A percentile compares a stretch with the other conserved stretches of the same genome.
Evolutionary conservation across 2,888 invertebrate species (phyloP).

Genomic region (Acleris laterana): DNA sequence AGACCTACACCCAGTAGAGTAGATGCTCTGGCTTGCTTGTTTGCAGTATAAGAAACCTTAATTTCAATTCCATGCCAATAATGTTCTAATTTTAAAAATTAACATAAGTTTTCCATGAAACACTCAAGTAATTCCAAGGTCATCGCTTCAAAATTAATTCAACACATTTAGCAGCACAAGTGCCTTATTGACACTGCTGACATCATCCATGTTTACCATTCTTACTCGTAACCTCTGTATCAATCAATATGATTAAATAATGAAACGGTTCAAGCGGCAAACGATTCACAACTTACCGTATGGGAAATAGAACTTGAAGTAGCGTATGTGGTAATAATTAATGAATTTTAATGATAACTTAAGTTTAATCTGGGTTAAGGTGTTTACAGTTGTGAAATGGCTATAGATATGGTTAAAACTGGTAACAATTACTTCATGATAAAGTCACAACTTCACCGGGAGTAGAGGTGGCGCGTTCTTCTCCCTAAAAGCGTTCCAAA

Average conservation of each 20-base stretch:
- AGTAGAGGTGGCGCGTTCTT: no score
- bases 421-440: no score
- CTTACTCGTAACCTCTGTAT: slow-evolving; percentile 25
- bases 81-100: background rate
- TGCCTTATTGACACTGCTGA: slow-evolving; percentile 39
- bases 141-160: slow-evolving; percentile 29
- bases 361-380: background rate
- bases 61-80: no score
- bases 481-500: no score
- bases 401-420: no score
- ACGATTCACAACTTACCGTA: background rate
- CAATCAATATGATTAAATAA: slow-evolving; percentile 30
- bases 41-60: no score
- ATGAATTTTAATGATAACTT: background rate
- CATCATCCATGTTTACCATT: slow-evolving; percentile 34
- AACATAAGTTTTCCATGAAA: slow-evolving; percentile 4
- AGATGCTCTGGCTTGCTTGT: no score
- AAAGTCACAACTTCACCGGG: no score
- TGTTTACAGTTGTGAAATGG: background rate
- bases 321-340: background rate
- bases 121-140: slow-evolving; percentile 21
- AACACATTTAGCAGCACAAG: slow-evolving; percentile 37
- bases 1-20: no score
- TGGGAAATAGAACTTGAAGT: background rate
- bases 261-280: background rate